phyloP scores from a whole-genome alignment of 2,797 vertebrate species.

The Sphaeramia orbicularis region DNA sequence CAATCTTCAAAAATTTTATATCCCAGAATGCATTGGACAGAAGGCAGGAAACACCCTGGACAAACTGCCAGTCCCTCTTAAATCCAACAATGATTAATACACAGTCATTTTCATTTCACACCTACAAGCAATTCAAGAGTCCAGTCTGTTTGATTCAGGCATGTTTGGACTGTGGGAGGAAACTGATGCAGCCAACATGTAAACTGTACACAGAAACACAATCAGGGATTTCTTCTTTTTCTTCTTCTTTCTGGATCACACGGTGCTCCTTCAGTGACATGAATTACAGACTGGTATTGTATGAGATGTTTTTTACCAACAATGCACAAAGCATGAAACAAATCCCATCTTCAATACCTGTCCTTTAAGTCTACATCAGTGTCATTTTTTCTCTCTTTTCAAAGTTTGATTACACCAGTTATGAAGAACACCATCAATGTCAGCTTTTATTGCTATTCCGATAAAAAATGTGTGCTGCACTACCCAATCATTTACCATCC shows the following conservation, averaged over 20 bases:
- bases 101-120: conserved; percentile 55
- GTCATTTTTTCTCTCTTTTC: neutral
- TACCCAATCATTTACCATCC: conserved; percentile 1
- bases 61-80: conserved; percentile 56
- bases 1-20: too few relatives aligned
- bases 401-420: conserved; percentile 3
- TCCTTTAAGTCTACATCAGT: too few relatives aligned
- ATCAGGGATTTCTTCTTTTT: conserved; percentile 9
- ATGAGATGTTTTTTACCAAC: too few relatives aligned
- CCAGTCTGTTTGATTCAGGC: conserved; percentile 47
- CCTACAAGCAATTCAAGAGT: conserved; percentile 41
- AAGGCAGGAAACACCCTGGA: conserved; percentile 66
- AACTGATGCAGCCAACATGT: conserved; percentile 24
- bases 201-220: conserved; percentile 30
- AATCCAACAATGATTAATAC: conserved; percentile 64
- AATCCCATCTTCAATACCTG: too few relatives aligned
- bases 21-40: conserved; percentile 61
- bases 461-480: neutral
- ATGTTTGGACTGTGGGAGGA: conserved; percentile 61
- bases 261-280: too few relatives aligned
- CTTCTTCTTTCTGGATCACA: too few relatives aligned
- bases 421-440: conserved; percentile 2
- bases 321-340: too few relatives aligned
- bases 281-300: too few relatives aligned
- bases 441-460: conserved; percentile 6